Percentiles rank a stretch among this genome's conserved stretches.
These are phyloP conservation scores for Condylostylus longicornis DNA, from an alignment of 1,140 invertebrate species.

Conservation along the genomic window DNA sequence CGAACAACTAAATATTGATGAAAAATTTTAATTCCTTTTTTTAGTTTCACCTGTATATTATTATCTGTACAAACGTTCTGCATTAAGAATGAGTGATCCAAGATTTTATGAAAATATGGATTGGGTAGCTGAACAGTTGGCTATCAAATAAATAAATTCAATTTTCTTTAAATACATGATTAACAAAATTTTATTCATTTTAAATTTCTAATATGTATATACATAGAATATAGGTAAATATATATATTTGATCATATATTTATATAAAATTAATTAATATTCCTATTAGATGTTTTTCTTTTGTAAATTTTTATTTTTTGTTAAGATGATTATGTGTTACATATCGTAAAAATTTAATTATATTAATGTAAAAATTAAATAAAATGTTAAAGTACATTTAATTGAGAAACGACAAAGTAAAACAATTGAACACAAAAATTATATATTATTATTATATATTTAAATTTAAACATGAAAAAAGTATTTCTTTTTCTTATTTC, in stretches of 20 bases:
- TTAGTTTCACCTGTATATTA: slow-evolving; percentile 57
- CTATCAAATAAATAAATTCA: slow-evolving; percentile 16
- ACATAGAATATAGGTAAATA: slow-evolving; percentile 1
- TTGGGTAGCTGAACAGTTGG: slow-evolving; percentile 45
- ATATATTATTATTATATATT: too few species aligned
- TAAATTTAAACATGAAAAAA: too few species aligned
- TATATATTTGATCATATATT: background rate
- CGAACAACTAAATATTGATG: slow-evolving; percentile 1
- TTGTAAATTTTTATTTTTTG: slow-evolving; percentile 1
- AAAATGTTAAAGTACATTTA: background rate
- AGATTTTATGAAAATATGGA: slow-evolving; percentile 55
- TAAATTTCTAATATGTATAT: background rate
- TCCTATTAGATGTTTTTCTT: background rate
- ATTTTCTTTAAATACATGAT: slow-evolving; percentile 5
- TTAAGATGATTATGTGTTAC: background rate
- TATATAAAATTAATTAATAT: background rate
- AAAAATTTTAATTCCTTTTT: slow-evolving; percentile 12
- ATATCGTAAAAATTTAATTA: slow-evolving; percentile 4
- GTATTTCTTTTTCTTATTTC: too few species aligned
- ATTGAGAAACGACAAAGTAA: too few species aligned
- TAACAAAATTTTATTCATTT: background rate
- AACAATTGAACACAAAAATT: too few species aligned
- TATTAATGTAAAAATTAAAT: background rate
- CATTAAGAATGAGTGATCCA: slow-evolving; percentile 52
- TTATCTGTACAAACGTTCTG: slow-evolving; percentile 55